Conservation (phyloP, 2,797 vertebrate genomes). For the Mallotus villosus region DNA sequence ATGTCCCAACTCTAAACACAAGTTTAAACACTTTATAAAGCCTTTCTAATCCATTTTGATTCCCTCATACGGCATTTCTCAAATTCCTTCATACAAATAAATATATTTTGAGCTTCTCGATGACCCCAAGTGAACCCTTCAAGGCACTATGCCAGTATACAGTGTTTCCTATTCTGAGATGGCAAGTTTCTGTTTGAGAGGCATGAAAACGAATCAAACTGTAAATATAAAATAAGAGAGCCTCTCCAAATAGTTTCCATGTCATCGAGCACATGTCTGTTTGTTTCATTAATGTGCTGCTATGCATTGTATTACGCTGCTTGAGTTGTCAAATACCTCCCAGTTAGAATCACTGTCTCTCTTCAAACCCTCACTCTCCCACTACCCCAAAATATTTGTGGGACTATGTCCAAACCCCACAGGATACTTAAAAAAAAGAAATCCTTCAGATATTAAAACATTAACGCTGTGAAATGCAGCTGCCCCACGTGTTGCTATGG, state of each 20-base stretch:
- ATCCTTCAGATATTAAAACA: conserved; percentile 39
- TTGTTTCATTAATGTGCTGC: conserved; percentile 5
- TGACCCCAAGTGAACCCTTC: not conserved
- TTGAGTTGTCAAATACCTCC: conserved; percentile 10
- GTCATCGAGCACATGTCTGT: conserved; percentile 8
- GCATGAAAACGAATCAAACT: conserved; percentile 16
- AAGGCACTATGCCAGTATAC: not conserved
- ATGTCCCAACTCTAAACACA: conserved; percentile 1
- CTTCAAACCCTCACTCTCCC: conserved; percentile 23
- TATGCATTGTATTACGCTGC: not conserved
- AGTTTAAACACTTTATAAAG: not conserved
- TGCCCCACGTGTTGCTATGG: conserved; percentile 21
- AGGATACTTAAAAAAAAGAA: conserved; percentile 27
- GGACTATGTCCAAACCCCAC: conserved; percentile 32
- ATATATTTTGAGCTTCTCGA: not conserved
- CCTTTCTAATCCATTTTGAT: not conserved
- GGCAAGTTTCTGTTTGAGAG: conserved; percentile 6
- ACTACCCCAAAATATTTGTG: conserved; percentile 30
- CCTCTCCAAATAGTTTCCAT: conserved; percentile 1
- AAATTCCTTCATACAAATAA: too few relatives aligned
- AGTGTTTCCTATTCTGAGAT: not conserved
- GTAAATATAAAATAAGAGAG: conserved; percentile 13
- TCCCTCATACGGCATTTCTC: not conserved
- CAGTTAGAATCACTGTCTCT: not conserved
- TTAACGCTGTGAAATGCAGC: conserved; percentile 24